Conservation (phyloP, 2,113 vertebrate genomes). For the Anoplopoma fimbria region DNA sequence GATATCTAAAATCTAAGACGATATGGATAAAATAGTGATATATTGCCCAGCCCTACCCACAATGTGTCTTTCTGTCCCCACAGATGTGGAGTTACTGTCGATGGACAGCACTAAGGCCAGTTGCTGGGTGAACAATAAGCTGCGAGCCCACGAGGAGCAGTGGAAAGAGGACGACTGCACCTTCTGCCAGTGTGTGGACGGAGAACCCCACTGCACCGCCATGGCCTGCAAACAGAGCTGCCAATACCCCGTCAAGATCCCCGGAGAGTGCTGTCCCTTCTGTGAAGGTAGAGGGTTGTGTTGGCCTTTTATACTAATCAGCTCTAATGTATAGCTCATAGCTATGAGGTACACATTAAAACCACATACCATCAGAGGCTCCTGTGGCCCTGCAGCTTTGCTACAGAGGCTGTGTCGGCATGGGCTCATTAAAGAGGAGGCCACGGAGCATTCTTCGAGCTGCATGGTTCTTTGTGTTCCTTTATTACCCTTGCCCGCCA, state of each 20-base stretch:
- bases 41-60: neutral
- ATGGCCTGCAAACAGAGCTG: conserved; percentile 89
- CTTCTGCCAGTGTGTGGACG: conserved; percentile 87
- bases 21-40: neutral
- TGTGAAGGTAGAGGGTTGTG: conserved; percentile 81
- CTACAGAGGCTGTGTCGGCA: conserved; percentile 57
- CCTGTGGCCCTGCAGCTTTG: conserved; percentile 52
- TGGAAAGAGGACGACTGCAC: conserved; percentile 89
- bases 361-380: conserved; percentile 39
- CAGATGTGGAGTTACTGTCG: conserved; percentile 84
- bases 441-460: conserved; percentile 74
- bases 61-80: conserved; percentile 16
- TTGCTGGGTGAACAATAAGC: conserved; percentile 85
- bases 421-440: conserved; percentile 78
- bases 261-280: conserved; percentile 87
- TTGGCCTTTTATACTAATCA: neutral
- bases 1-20: neutral
- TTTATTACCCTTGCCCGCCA: conserved; percentile 73
- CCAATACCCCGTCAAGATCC: conserved; percentile 86
- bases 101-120: conserved; percentile 81
- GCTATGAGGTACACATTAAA: conserved; percentile 20
- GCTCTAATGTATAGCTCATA: neutral
- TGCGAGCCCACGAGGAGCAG: conserved; percentile 84
- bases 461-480: conserved; percentile 76
- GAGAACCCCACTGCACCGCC: conserved; percentile 85